Evolutionary conservation across 2,113 vertebrate genomes (phyloP).

Genomic region (human): DNA sequence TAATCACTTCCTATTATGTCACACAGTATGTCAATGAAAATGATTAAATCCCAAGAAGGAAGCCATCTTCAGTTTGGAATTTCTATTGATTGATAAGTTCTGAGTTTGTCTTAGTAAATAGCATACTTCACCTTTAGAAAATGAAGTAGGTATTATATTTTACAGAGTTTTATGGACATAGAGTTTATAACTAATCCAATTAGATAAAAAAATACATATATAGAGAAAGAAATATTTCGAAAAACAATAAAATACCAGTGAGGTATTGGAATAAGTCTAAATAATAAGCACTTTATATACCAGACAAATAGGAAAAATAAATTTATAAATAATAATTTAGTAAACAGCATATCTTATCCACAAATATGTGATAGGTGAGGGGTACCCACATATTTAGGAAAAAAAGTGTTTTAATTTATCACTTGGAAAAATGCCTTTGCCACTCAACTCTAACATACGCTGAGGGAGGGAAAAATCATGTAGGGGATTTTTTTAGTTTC

Average conservation of each 20-base stretch:
- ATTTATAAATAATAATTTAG: neutral
- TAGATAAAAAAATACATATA: neutral
- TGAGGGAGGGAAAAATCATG: neutral
- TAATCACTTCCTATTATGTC: neutral
- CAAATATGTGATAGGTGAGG: neutral
- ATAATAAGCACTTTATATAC: neutral
- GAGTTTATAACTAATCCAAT: neutral
- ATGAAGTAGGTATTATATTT: neutral
- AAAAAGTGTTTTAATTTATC: neutral
- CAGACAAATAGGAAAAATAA: neutral
- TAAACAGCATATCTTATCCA: neutral
- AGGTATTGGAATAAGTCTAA: neutral
- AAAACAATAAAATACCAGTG: neutral
- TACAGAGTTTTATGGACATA: neutral
- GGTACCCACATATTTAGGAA: neutral
- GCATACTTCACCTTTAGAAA: neutral
- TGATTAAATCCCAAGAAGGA: neutral
- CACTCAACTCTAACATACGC: constrained; percentile 22
- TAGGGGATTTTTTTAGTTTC: neutral
- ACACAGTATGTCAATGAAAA: neutral
- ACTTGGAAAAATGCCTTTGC: constrained; percentile 4
- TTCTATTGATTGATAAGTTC: neutral
- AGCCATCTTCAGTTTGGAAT: neutral
- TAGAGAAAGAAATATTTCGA: neutral
- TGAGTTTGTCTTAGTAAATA: neutral